These are phyloP conservation scores for Galleria mellonella DNA, from an alignment of 1,140 invertebrate species.

Conservation along the genomic window DNA sequence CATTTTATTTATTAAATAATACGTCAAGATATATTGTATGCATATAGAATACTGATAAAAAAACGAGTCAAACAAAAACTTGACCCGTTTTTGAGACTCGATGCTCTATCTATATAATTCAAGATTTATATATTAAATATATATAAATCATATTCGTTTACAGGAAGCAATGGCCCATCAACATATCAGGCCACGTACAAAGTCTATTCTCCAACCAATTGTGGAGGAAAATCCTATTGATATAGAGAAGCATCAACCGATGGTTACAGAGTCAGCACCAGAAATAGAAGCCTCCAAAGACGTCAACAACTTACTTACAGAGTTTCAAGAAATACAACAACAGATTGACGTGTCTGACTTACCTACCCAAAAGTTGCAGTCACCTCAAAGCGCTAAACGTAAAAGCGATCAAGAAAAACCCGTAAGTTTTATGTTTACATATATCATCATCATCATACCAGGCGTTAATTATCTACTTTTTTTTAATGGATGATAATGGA, in stretches of 20 bases:
- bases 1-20: too few relatives aligned
- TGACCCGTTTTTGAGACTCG: too few relatives aligned
- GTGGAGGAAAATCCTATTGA: conserved; percentile 16
- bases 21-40: too few relatives aligned
- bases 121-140: too few relatives aligned
- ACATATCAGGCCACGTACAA: background rate
- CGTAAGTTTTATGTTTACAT: conserved; percentile 12
- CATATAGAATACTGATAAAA: too few relatives aligned
- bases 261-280: too few relatives aligned
- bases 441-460: too few relatives aligned
- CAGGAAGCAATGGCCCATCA: conserved; percentile 13
- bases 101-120: too few relatives aligned
- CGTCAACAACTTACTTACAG: background rate
- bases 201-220: conserved; percentile 21
- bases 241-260: background rate
- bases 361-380: conserved; percentile 36
- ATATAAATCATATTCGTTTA: background rate
- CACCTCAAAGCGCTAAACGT: conserved; percentile 23
- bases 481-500: too few relatives aligned
- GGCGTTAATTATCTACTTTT: too few relatives aligned
- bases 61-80: too few relatives aligned
- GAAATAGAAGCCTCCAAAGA: conserved; percentile 4
- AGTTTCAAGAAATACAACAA: background rate
- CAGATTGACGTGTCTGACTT: conserved; percentile 27
- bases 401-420: conserved; percentile 9